Conservation (phyloP, 2,797 vertebrate genomes). For the Triplophysa bombifrons region DNA sequence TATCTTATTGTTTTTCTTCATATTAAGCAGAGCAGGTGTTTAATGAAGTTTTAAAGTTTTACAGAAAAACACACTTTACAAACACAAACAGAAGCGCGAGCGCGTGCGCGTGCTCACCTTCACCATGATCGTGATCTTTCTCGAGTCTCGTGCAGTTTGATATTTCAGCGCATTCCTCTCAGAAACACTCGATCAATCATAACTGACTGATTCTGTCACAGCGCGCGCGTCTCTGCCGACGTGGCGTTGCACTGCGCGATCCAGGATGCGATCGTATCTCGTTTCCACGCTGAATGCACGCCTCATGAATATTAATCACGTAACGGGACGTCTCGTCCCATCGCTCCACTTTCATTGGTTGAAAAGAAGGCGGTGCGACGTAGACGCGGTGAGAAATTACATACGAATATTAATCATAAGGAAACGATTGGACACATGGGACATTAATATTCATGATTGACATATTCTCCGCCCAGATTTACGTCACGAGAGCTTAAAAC, state of each 20-base stretch:
- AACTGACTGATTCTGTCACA: too few relatives aligned
- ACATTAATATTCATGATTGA: conserved; percentile 16
- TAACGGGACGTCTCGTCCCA: not conserved
- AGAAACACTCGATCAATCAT: too few relatives aligned
- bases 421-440: too few relatives aligned
- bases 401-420: not conserved
- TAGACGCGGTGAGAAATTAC: not conserved
- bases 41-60: not conserved
- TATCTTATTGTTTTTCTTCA: too few relatives aligned
- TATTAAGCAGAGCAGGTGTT: not conserved
- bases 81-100: not conserved
- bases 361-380: not conserved
- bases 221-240: conserved; percentile 69
- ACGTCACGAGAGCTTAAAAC: conserved; percentile 47
- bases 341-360: not conserved
- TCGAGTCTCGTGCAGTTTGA: conserved; percentile 3
- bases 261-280: not conserved
- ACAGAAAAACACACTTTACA: too few relatives aligned
- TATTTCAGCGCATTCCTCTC: conserved; percentile 15
- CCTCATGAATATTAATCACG: conserved; percentile 34
- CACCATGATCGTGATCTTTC: conserved; percentile 67
- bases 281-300: not conserved
- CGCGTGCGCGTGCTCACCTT: conserved; percentile 66
- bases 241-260: conserved; percentile 67
- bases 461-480: conserved; percentile 48